Percentiles rank a stretch among this genome's conserved stretches.
Conservation (phyloP, 2,113 vertebrate species). For the Perca fluviatilis region DNA sequence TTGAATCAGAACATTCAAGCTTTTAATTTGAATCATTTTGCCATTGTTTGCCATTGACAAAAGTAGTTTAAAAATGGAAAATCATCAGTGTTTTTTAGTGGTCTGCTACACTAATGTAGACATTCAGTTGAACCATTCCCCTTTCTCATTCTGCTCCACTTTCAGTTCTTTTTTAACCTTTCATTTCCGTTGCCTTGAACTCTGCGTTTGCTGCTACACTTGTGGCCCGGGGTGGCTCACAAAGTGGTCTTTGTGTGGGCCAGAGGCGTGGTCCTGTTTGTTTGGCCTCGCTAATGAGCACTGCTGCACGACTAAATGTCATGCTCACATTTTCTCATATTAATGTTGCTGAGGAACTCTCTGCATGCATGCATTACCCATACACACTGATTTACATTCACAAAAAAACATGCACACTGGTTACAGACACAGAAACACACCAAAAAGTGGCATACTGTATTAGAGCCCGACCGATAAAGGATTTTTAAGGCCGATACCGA, state of each 20-base stretch:
- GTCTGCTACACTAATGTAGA: constrained; percentile 19
- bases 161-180: constrained; percentile 57
- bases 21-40: background rate
- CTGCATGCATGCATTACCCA: constrained; percentile 33
- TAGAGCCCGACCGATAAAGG: no score
- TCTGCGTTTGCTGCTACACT: constrained; percentile 56
- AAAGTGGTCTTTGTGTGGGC: constrained; percentile 76
- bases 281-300: constrained; percentile 77
- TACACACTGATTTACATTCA: constrained; percentile 47
- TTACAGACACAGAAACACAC: constrained; percentile 37
- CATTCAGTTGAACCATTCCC: constrained; percentile 17
- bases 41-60: background rate
- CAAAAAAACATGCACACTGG: constrained; percentile 26
- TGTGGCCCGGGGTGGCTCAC: constrained; percentile 48
- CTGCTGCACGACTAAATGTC: constrained; percentile 51
- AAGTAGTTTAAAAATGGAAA: background rate
- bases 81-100: background rate
- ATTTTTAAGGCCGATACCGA: no score
- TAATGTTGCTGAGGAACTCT: constrained; percentile 47
- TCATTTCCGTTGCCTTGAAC: constrained; percentile 75
- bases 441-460: constrained; percentile 29
- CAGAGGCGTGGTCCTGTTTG: constrained; percentile 65
- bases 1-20: background rate
- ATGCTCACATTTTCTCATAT: constrained; percentile 63
- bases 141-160: constrained; percentile 28